Evolutionary conservation across 2,797 vertebrate genomes (phyloP).

Genomic region (Streptopelia turtur): DNA sequence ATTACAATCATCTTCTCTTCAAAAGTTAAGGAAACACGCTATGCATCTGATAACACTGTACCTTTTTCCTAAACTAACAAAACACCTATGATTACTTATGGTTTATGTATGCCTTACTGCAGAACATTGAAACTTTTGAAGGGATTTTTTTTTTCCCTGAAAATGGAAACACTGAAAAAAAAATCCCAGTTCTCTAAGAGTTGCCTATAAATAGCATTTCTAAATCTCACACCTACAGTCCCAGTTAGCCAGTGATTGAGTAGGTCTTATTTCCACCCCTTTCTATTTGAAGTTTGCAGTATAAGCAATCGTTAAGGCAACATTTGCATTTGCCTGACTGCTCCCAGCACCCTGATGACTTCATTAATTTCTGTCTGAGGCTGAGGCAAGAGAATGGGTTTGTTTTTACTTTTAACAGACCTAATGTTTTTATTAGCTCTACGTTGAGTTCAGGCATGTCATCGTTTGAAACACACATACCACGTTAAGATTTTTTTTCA

Average conservation of each 20-base stretch:
- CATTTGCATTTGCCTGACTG: conserved; percentile 26
- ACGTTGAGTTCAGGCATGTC: not conserved
- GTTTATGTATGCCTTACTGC: not conserved
- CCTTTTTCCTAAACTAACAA: not conserved
- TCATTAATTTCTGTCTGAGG: conserved; percentile 25
- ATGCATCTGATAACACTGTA: not conserved
- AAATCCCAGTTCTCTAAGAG: not conserved
- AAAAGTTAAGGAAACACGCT: not conserved
- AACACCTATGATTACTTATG: not conserved
- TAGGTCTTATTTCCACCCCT: not conserved
- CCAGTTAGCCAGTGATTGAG: not conserved
- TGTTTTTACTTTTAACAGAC: not conserved
- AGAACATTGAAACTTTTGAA: not conserved
- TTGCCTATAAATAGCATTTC: not conserved
- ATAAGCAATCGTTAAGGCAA: not conserved
- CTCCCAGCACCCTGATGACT: conserved; percentile 13
- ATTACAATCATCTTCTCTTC: not conserved
- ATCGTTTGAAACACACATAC: not conserved
- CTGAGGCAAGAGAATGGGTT: not conserved
- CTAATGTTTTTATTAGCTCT: not conserved
- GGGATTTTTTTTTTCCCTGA: not conserved
- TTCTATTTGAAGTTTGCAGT: conserved; percentile 9
- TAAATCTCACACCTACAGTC: not conserved
- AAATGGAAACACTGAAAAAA: not conserved
- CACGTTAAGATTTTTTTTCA: not conserved